Base-by-base conservation (phyloP, 2,113 vertebrate genomes). In the Acanthisitta chloris region DNA sequence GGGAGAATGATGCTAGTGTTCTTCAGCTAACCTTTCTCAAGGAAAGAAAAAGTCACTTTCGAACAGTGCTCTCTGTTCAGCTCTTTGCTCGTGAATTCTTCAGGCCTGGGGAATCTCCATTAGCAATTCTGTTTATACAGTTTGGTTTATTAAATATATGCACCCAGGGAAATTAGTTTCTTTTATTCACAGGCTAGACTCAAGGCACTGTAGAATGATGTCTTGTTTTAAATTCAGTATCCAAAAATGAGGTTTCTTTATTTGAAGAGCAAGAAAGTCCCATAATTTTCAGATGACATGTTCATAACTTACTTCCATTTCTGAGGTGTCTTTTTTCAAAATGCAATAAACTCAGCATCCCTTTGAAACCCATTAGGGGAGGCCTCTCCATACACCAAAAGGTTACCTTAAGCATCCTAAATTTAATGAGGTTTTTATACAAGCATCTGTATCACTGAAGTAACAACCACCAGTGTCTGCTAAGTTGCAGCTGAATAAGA, bases 141-240 rank as follows among this genome's bases (percentile, higher is more conserved):
- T 94, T 96, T 94, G 95, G 48, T 94, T 95, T 97, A 97, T 97
- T 96, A 97, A 97, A 96, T 95, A 92, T 95, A 93, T 65, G 21
- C 90, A 96, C 94, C 86, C 83, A 94, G 91, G 92, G 87, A 96
- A 97, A 97, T 97, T 0, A 88, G 94, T 93, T 97, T 81, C 54
- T 90, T 97, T 82, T 88, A 95, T 96, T 97, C 54, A 29, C 81
- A 95, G 65, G 80, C 81, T 88, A 94, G 78, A 92, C 79, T 94
- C 82, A 92, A 82, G 71, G 24, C 78, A 85, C 38, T 86, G 36
- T 46, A 93, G 84, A 89, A 84, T 83, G 91, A 92, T 93, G 69
- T 69, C 88, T 97, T 96, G 34, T 84, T 94, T 95, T 82, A 92
- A 92, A 95, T 84, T 84, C 19, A 15, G 78, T 64, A 78, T 88